Percentiles rank a stretch among this genome's conserved stretches.
Evolutionary conservation across 2,888 invertebrate species (phyloP).

Genomic region (Ferrisia virgata): DNA sequence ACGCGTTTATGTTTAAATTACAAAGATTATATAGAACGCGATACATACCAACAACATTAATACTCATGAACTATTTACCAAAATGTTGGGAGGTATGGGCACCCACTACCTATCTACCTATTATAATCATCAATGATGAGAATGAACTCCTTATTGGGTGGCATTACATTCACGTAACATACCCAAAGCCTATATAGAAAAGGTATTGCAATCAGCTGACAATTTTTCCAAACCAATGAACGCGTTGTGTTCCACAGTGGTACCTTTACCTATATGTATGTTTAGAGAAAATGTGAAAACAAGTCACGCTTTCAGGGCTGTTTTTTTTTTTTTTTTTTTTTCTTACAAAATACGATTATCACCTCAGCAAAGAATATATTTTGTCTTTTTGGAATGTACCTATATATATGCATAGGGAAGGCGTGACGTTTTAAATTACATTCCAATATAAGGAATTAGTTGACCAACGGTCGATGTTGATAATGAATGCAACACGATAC

Average conservation of each 20-base stretch:
- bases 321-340: not conserved
- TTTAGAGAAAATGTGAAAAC: not conserved
- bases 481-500: slow-evolving; percentile 44
- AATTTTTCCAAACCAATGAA: not conserved
- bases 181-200: not conserved
- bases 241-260: not conserved
- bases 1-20: not conserved
- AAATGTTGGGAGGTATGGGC: not conserved
- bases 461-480: slow-evolving; percentile 39
- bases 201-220: not conserved
- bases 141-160: not conserved
- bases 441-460: slow-evolving; percentile 43
- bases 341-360: slow-evolving; percentile 36
- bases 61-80: not conserved
- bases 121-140: not conserved
- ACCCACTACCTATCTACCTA: no score
- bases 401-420: no score
- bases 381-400: slow-evolving; percentile 24
- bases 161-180: not conserved
- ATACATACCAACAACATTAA: not conserved
- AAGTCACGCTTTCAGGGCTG: slow-evolving; percentile 24
- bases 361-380: slow-evolving; percentile 10
- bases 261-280: not conserved
- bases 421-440: slow-evolving; percentile 43
- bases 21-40: no score